Conservation (phyloP, 1,140 invertebrate genomes). For the Pseudomyrmex flavicornis region DNA sequence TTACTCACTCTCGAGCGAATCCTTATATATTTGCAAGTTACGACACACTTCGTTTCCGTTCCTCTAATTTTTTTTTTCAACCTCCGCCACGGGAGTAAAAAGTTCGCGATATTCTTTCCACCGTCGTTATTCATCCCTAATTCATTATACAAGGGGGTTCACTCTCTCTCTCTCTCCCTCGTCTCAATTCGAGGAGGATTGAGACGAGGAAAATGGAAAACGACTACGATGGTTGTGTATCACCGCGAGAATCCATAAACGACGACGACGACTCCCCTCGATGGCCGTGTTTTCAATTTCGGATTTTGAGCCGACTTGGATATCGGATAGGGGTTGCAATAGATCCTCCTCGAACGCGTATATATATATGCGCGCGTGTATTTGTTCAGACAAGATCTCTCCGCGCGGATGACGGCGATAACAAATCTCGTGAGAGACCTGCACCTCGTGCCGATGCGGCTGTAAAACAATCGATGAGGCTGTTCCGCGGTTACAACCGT, state of each 20-base stretch:
- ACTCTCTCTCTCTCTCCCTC: background rate
- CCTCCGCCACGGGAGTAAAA: no score
- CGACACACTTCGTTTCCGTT: background rate
- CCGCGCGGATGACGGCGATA: background rate
- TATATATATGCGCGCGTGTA: background rate
- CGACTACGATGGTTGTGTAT: background rate
- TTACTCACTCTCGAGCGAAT: background rate
- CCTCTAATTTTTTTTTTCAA: background rate
- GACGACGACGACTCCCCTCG: background rate
- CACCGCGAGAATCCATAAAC: background rate
- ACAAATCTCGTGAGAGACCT: conserved; percentile 50
- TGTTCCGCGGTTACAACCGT: conserved; percentile 14
- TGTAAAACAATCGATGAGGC: conserved; percentile 71
- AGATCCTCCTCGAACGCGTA: background rate
- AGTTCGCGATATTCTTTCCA: background rate
- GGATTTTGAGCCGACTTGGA: conserved; percentile 15
- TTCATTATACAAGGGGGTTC: background rate
- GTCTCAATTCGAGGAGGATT: background rate
- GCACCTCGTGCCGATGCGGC: background rate
- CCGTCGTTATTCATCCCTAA: background rate
- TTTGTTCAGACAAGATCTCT: background rate
- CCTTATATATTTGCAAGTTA: background rate
- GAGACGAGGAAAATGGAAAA: conserved; percentile 12
- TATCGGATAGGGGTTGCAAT: conserved; percentile 1
- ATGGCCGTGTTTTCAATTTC: conserved; percentile 41